Evolutionary conservation across 2,113 vertebrate genomes (phyloP).

Genomic region (Lutjanus erythropterus): DNA sequence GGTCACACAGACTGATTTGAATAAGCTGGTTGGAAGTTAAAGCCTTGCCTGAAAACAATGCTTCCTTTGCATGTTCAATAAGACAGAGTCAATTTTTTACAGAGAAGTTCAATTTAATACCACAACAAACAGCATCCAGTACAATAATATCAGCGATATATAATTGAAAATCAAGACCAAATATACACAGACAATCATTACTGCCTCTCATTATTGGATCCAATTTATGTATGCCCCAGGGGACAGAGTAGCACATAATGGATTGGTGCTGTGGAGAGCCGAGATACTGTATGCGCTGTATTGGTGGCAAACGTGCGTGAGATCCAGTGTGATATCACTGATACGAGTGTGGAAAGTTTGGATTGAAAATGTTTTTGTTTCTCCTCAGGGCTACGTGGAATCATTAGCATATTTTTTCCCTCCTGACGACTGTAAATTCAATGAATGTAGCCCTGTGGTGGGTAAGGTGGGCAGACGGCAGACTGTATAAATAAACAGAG

Average conservation of each 20-base stretch:
- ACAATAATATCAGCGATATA: constrained; percentile 64
- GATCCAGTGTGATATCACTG: constrained; percentile 49
- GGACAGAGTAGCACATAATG: constrained; percentile 62
- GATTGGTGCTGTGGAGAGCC: constrained; percentile 39
- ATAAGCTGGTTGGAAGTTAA: constrained; percentile 27
- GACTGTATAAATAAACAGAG: constrained; percentile 82
- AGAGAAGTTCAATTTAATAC: constrained; percentile 63
- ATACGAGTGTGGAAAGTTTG: constrained; percentile 56
- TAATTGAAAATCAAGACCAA: constrained; percentile 76
- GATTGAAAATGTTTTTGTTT: constrained; percentile 72
- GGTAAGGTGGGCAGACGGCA: constrained; percentile 79
- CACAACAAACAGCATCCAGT: constrained; percentile 37
- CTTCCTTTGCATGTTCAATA: constrained; percentile 47
- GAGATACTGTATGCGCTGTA: constrained; percentile 25
- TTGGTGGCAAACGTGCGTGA: constrained; percentile 24
- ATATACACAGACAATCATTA: constrained; percentile 76
- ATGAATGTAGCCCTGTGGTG: constrained; percentile 69
- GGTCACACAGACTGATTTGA: constrained; percentile 32
- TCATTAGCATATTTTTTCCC: constrained; percentile 77
- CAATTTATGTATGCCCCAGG: constrained; percentile 68
- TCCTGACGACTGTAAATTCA: constrained; percentile 80
- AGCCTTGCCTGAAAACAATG: constrained; percentile 35
- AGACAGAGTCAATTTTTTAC: constrained; percentile 30
- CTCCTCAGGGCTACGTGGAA: constrained; percentile 60
- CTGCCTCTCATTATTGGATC: constrained; percentile 70